Base-by-base conservation (phyloP, 37 sponge, comb jelly and placozoan genomes). In the Beroe forskalii region DNA sequence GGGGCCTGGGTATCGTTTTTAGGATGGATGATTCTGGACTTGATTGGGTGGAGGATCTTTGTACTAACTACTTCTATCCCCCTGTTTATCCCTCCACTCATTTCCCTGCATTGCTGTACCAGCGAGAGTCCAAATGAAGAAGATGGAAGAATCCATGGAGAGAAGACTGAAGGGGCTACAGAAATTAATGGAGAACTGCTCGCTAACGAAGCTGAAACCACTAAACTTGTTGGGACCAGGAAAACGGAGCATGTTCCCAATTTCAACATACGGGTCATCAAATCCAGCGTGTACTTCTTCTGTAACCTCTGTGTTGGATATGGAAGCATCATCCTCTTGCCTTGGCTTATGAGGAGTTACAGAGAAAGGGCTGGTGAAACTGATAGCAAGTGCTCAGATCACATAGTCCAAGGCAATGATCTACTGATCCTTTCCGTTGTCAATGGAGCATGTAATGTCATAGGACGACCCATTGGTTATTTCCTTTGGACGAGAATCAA, bases 231-330 rank as follows among this genome's bases (percentile, higher is more conserved):
- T n/a, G n/a, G n/a, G n/a, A n/a, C n/a, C n/a, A n/a, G n/a, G n/a
- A n/a, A n/a, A n/a, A n/a, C n/a, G n/a, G n/a, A n/a, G n/a, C n/a
- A n/a, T n/a, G n/a, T n/a, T n/a, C n/a, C n/a, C 66, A 63, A 63
- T 63, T 63, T 23, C 25, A 20, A 3, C 66, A 20, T 3, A n/a
- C 20, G 66, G 66, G 66, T 63, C 25, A 28, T 20, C 25, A 8
- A 20, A 8, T 8, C 25, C 3, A 63, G 66, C 25, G 4, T 63
- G 66, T 63, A 28, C 25, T n/a, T 63, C 24, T 63, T 63, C 25
- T 63, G 66, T 20, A 63, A 63, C 66, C 24, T 63, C 6, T 63
- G 66, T 20, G 66, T 63, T 20, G 66, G 66, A 20, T 63, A 63
- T 63, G 14, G 24, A 63, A 63, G 24, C 6, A 63, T 63, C 9